A percentile compares a stretch with the other conserved stretches of the same genome.
phyloP scores from a whole-genome alignment of 2,888 invertebrate genomes.

The Cephus spinipes region DNA sequence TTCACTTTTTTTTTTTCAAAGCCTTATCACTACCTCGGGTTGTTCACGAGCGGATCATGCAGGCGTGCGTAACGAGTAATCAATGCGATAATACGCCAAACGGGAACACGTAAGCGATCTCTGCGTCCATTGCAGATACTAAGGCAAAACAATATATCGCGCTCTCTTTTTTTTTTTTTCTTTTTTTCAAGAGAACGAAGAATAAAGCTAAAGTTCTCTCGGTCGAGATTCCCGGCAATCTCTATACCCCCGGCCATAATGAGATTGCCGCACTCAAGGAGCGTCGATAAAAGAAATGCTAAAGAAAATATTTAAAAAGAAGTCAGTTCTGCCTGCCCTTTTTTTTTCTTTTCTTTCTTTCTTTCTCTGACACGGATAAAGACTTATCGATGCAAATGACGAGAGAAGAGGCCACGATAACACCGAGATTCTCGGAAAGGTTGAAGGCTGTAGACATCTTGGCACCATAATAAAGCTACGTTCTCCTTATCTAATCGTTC shows the following conservation, averaged over 20 bases:
- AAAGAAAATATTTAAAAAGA: no score
- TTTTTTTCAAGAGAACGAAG: background rate
- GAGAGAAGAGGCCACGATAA: background rate
- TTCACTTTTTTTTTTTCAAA: background rate
- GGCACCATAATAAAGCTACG: slow-evolving; percentile 11
- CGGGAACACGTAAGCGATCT: background rate
- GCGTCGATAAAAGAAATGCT: background rate
- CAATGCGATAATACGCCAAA: background rate
- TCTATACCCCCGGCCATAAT: background rate
- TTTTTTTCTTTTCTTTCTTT: background rate
- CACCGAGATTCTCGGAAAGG: background rate
- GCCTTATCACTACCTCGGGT: background rate
- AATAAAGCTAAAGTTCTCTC: background rate
- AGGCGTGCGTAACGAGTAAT: background rate
- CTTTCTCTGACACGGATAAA: background rate
- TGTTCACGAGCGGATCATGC: background rate
- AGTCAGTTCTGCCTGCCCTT: background rate
- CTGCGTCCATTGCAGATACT: background rate
- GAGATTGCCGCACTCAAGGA: background rate
- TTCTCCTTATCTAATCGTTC: slow-evolving; percentile 9
- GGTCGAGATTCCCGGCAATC: background rate
- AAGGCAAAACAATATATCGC: background rate
- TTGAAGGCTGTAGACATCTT: slow-evolving; percentile 11
- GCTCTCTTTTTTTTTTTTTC: background rate
- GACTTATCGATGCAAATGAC: background rate